phyloP scores from a whole-genome alignment of 2,888 invertebrate species.

The Thyatira batis region DNA sequence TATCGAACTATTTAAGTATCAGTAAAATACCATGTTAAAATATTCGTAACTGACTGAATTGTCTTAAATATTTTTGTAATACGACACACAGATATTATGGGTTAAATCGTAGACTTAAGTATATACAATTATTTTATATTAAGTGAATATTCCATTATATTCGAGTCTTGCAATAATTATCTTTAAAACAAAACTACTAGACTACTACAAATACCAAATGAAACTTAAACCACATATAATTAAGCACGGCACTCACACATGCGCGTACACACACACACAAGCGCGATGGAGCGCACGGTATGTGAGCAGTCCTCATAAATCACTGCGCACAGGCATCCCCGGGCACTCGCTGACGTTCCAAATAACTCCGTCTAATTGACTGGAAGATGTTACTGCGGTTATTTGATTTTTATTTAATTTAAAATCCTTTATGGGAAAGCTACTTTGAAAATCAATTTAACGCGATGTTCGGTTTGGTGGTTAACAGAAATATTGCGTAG shows the following conservation, averaged over 20 bases:
- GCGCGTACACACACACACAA: background rate
- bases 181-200: too few relatives aligned
- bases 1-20: too few relatives aligned
- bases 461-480: background rate
- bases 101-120: background rate
- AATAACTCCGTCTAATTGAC: conserved; percentile 45
- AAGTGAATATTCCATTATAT: too few relatives aligned
- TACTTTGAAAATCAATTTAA: background rate
- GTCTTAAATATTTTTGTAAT: background rate
- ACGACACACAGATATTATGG: background rate
- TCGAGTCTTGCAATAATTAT: too few relatives aligned
- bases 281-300: conserved; percentile 35
- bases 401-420: conserved; percentile 32
- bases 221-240: background rate
- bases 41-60: too few relatives aligned
- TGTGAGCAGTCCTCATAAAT: conserved; percentile 48
- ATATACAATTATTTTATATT: background rate
- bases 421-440: conserved; percentile 15
- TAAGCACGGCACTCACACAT: background rate
- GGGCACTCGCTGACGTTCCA: conserved; percentile 27
- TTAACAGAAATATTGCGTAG: background rate
- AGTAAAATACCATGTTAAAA: too few relatives aligned
- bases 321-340: conserved; percentile 36
- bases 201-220: background rate
- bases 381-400: conserved; percentile 21